These are phyloP conservation scores for Aleiodes alternator DNA, from an alignment of 2,888 invertebrate species.

Conservation along the genomic window DNA sequence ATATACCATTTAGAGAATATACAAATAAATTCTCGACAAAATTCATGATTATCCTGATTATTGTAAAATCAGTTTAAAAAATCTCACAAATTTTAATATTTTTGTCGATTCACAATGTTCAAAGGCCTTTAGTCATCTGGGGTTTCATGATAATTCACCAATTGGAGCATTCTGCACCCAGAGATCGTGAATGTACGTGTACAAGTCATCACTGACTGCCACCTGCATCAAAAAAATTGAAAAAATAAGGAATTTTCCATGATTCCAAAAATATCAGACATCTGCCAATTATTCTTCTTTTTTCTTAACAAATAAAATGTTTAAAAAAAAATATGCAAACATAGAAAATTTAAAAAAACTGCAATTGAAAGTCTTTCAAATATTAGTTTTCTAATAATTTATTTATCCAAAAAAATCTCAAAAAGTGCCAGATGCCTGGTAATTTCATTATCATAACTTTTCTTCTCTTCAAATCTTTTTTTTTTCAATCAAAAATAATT, in stretches of 20 bases:
- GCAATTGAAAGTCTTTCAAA: too few species aligned
- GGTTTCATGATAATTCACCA: conserved; percentile 91
- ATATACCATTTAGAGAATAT: background rate
- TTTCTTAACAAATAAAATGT: conserved; percentile 5
- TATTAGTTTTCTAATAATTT: too few species aligned
- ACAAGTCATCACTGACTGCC: conserved; percentile 93
- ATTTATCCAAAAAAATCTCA: too few species aligned
- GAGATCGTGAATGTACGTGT: conserved; percentile 95
- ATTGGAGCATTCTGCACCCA: conserved; percentile 99
- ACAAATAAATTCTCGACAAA: background rate
- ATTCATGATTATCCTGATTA: conserved; percentile 5
- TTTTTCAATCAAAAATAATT: conserved; percentile 52
- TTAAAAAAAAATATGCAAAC: too few species aligned
- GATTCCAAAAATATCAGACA: too few species aligned
- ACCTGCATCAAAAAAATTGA: conserved; percentile 78
- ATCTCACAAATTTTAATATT: conserved; percentile 16
- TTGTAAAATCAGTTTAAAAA: background rate
- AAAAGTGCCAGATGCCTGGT: too few species aligned
- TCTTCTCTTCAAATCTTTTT: background rate
- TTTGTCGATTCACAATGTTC: background rate
- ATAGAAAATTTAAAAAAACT: too few species aligned
- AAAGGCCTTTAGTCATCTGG: background rate
- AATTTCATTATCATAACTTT: too few species aligned
- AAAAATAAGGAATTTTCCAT: too few species aligned
- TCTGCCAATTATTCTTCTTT: too few species aligned